Evolutionary conservation across 2,888 invertebrate species (phyloP).

Genomic region (Eugnorisma glareosa): DNA sequence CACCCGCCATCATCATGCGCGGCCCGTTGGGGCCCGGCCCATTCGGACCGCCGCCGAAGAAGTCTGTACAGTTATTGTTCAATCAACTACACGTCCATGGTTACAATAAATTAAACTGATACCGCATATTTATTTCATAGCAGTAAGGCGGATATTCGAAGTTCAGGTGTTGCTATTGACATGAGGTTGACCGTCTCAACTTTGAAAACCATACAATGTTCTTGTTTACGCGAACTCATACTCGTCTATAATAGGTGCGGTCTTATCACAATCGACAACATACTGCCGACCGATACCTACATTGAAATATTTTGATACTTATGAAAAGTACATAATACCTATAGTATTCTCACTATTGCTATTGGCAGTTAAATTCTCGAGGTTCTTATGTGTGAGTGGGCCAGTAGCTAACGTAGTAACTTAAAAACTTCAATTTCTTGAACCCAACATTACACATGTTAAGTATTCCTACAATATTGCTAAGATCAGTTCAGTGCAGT

Average conservation of each 20-base stretch:
- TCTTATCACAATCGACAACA: slow-evolving; percentile 39
- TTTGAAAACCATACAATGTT: slow-evolving; percentile 1
- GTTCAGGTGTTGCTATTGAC: neutral
- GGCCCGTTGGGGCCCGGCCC: slow-evolving; percentile 88
- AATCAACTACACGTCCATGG: slow-evolving; percentile 11
- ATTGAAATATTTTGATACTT: slow-evolving; percentile 13
- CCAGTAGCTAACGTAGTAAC: neutral
- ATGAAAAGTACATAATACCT: neutral
- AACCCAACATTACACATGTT: no score
- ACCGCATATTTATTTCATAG: neutral
- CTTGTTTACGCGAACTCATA: slow-evolving; percentile 7
- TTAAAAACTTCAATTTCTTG: neutral
- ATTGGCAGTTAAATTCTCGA: slow-evolving; percentile 10
- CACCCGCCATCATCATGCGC: slow-evolving; percentile 77
- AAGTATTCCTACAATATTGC: neutral
- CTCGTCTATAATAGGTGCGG: slow-evolving; percentile 7
- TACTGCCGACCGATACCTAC: slow-evolving; percentile 1
- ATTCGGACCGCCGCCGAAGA: slow-evolving; percentile 87
- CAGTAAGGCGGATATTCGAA: slow-evolving; percentile 1
- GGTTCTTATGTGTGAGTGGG: slow-evolving; percentile 10
- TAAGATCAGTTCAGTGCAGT: neutral
- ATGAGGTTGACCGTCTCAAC: neutral
- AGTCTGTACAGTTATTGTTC: slow-evolving; percentile 74
- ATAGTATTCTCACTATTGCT: slow-evolving; percentile 3
- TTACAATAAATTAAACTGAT: neutral